Percentiles rank a stretch among this genome's conserved stretches.
phyloP scores from a whole-genome alignment of 2,888 invertebrate genomes.

The Eilema caniola region DNA sequence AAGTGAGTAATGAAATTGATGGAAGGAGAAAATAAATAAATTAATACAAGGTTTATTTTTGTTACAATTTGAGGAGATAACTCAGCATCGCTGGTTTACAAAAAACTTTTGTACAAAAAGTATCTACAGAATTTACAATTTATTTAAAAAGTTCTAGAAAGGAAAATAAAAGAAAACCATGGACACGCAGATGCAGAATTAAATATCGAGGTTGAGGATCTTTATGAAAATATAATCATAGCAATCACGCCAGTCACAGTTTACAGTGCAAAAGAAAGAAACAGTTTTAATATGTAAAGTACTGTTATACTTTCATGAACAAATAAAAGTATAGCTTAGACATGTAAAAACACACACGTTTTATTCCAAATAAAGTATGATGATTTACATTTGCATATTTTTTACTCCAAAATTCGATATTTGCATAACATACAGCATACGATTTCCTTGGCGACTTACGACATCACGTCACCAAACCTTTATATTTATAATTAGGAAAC shows the following conservation, averaged over 20 bases:
- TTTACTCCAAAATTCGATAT: background rate
- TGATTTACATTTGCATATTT: too few species aligned
- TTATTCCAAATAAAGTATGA: too few species aligned
- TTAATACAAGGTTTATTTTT: too few species aligned
- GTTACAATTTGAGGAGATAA: too few species aligned
- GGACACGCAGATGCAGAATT: background rate
- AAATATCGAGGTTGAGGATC: background rate
- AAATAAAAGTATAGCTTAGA: background rate
- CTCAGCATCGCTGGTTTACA: too few species aligned
- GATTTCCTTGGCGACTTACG: conserved; percentile 21
- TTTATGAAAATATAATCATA: background rate
- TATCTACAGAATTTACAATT: too few species aligned
- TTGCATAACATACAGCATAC: background rate
- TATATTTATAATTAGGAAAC: conserved; percentile 38
- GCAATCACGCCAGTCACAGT: background rate
- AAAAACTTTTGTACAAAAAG: too few species aligned
- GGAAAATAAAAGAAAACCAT: background rate
- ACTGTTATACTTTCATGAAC: background rate
- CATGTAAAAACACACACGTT: background rate
- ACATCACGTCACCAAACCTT: conserved; percentile 21
- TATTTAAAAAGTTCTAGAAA: background rate
- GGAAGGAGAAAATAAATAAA: too few species aligned
- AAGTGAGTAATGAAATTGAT: too few species aligned
- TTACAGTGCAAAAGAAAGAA: background rate
- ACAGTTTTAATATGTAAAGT: background rate